Base-by-base conservation (phyloP, 2,888 invertebrate species). In the Pterostichus madidus region DNA sequence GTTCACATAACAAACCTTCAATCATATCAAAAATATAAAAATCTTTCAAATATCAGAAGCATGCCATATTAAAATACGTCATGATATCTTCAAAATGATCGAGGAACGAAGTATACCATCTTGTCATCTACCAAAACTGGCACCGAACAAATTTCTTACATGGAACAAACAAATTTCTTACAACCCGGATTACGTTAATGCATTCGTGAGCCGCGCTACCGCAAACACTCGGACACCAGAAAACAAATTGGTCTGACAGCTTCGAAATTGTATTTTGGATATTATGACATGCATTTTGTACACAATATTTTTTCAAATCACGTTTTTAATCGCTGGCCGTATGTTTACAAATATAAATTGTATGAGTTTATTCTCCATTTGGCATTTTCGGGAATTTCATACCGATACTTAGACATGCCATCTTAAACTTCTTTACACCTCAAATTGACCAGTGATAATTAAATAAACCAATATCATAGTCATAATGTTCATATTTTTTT, bases 161-260 rank as follows among this genome's bases (percentile, higher is more conserved):
- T 56, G 4, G 56, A 56, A 56, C 8, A 61, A 61, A 78, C 78
- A 78, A 78, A 78, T 77, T 78, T 78, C 59, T 31, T 78, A 78
- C 56, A 56, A 46, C 56, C 77, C 77, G 77, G 77, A 77, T 77
- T 77, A 77, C 77, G 78, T 64, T 64, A 56, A 56, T 52, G 52
- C 13, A 52, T 52, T 13, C 52, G 52, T 52, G n/a, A 5, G 5
- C 13, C 5, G 56, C 56, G 56, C 56, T 56, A 56, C 56, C 56
- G 56, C 56, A 56, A 56, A 56, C 56, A 52, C 52, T n/a, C 13
- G 52, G n/a, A 17, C 56, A 17, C 56, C 17, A 56, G 5, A 56
- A 17, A 64, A 64, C 15, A 64, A 64, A 64, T 64, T 64, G 39
- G 5, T 39, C 64, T 64, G 39, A 64, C 64, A 64, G 35, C 5